Base-by-base conservation (phyloP, 2,888 invertebrate genomes). In the Lathronympha strigana region DNA sequence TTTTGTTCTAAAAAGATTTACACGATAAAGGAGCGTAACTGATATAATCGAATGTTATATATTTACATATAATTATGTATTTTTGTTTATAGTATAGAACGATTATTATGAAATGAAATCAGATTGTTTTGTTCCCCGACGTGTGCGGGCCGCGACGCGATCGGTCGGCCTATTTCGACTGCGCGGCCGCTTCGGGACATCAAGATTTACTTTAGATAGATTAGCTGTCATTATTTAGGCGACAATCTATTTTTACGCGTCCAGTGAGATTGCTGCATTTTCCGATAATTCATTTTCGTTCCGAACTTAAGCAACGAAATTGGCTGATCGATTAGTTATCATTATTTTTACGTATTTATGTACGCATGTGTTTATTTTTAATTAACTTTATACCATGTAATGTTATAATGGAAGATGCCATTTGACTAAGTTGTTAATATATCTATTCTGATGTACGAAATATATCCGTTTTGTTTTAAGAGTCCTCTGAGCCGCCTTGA, bases 301-400 rank as follows among this genome's bases (percentile, higher is more conserved):
- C 53, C 53, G 38, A 61, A 66, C 53, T 54, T 61, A 69, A 66
- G 69, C 72, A 70, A 72, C 74, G 72, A 72, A 74, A 71, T 71
- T 71, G 74, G 73, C 76, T 73, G 73, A 73, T 71, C 71, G 72
- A 71, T 72, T 68, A 69, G 72, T 69, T 67, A 66, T n/a, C n/a
- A n/a, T 60, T 51, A 61, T 60, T 60, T 60, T 38, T 19, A 53
- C 58, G 47, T 63, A 63, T 58, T 28, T 40, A 17, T 61, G 19
- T 61, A 67, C 33, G 57, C 57, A 67, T 62, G 66, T 21, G 40
- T 53, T 66, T 60, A 66, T 72, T 73, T 71, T 57, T 61, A 71
- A 72, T 66, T 63, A 69, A 71, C 63, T 60, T 62, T 63, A 67
- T 63, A 68, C 61, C 67, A 66, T 67, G 67, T 66, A 61, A 63